Conservation (phyloP, 2,113 vertebrate genomes). For the Cynoglossus semilaevis region DNA sequence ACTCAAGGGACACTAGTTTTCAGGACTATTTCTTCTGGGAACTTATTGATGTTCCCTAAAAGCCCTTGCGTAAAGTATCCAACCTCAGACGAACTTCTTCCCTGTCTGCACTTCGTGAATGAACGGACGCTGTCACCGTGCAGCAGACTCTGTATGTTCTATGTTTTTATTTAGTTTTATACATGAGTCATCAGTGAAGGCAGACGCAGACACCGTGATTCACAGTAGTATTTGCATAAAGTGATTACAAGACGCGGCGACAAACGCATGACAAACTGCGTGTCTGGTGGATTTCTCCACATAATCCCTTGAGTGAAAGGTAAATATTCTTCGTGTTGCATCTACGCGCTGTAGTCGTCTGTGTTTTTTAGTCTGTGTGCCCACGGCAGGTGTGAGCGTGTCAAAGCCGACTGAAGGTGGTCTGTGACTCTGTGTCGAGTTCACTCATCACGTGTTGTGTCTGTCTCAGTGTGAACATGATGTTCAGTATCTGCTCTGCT, state of each 20-base stretch:
- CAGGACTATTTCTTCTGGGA: not conserved
- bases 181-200: too few relatives aligned
- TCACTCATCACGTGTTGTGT: not conserved
- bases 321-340: too few relatives aligned
- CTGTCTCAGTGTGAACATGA: not conserved
- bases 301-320: too few relatives aligned
- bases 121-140: not conserved
- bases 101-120: not conserved
- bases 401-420: too few relatives aligned
- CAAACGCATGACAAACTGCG: too few relatives aligned
- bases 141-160: not conserved
- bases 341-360: too few relatives aligned
- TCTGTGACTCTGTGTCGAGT: not conserved
- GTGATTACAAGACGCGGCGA: too few relatives aligned
- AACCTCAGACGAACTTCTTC: not conserved
- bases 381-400: too few relatives aligned
- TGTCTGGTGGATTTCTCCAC: too few relatives aligned
- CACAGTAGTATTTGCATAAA: too few relatives aligned
- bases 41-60: not conserved
- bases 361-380: too few relatives aligned
- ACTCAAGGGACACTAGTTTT: not conserved
- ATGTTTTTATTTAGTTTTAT: not conserved
- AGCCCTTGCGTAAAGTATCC: not conserved
- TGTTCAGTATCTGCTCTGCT: not conserved
- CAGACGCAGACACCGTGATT: too few relatives aligned